Base-by-base conservation (phyloP, 2,113 vertebrate species). In the Dipodomys stephensi region DNA sequence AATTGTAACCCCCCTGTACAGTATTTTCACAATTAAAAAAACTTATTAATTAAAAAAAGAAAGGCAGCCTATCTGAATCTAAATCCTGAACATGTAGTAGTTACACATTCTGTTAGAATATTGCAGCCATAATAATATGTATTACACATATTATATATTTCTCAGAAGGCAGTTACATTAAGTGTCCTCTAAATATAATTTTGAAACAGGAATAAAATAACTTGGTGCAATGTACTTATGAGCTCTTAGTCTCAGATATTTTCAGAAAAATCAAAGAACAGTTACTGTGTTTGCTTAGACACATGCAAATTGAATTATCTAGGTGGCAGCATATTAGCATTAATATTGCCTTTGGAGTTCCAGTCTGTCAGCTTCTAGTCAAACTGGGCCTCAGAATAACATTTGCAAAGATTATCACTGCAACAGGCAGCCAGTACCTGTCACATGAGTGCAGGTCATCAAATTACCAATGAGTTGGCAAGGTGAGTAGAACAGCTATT, bases 291-390 rank as follows among this genome's bases (percentile, higher is more conserved):
- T 90, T 92, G 35, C 76, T 76, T 76, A 85, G 46, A 89, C 69
- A 92, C 18, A 81, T 85, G 68, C 76, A 92, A 92, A 85, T 76
- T 74, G 35, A 64, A 82, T 92, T 69, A 82, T 76, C 69, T 81
- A 88, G n/a, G 53, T 81, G 64, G 83, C 81, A 88, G 71, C 28
- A 72, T 81, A 68, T 80, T 94, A 91, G 69, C 83, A 81, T 94
- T 76, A 92, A 91, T 77, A 73, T 74, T 81, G 81, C 81, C 28
- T 92, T 82, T 94, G 87, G 89, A 81, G 27, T 73, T 89, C n/a
- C 69, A 89, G 69, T 62, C 65, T 90, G 87, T 92, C 90, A 92
- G 22, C 27, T 53, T 81, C 28, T 85, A 15, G 39, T 91, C 44
- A 94, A 88, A 64, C 32, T 81, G 46, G n/a, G 74, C 71, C 62